Base-by-base conservation (phyloP, 2,888 invertebrate species). In the Euspilapteryx auroguttella region DNA sequence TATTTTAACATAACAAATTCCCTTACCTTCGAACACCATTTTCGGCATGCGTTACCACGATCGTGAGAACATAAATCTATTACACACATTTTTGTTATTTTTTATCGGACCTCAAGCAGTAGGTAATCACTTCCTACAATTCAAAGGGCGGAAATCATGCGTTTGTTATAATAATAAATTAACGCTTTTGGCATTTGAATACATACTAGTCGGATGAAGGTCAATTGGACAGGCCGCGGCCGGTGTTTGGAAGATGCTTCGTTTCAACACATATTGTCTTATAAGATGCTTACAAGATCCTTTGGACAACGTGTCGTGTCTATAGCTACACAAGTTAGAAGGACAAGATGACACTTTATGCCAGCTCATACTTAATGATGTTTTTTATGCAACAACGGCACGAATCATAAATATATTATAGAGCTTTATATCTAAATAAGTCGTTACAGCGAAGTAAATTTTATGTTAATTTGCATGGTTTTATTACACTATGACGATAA, bases 111-210 rank as follows among this genome's bases (percentile, higher is more conserved):
- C n/a, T n/a, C n/a, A n/a, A 37, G 41, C 49, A 54, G 44, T 52
- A 59, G 52, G 59, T 62, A 69, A 71, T 71, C 68, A 63, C 66
- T 75, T 71, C 71, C 68, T 69, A 68, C 61, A 61, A 52, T 49
- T 54, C 55, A 57, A 66, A 68, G 66, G 62, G 69, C 68, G 73
- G 73, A 71, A 73, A 65, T 62, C 57, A 46, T 59, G 61, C 51
- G 52, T 56, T 63, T 59, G 61, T 49, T 62, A 48, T 59, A 61
- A 59, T 64, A 68, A 61, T 61, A 63, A 62, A 65, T 68, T 62
- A 66, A 59, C 59, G 50, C 55, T 44, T 55, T 53, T 44, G 54
- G 48, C 54, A 49, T 59, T 61, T 59, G 54, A 53, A 56, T 53
- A 53, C 47, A 49, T 49, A 49, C 44, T 39, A 49, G 47, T 49